phyloP scores from a whole-genome alignment of 2,797 vertebrate genomes.

The Silurus lanzhouensis region DNA sequence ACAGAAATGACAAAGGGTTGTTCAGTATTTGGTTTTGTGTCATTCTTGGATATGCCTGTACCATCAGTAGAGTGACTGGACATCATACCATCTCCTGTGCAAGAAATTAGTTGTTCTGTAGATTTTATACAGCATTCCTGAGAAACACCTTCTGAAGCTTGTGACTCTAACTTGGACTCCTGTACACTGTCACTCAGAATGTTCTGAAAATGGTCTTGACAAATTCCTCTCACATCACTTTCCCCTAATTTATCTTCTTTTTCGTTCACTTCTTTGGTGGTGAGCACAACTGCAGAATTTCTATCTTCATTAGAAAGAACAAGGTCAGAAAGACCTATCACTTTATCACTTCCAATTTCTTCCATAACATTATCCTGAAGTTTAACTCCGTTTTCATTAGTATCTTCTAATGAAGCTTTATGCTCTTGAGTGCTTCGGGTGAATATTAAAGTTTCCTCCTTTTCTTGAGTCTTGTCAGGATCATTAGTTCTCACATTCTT shows the following conservation, averaged over 20 bases:
- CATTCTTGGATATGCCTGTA: conserved; percentile 40
- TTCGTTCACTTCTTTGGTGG: conserved; percentile 47
- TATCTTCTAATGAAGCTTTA: conserved; percentile 23
- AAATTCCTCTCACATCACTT: conserved; percentile 40
- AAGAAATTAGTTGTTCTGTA: conserved; percentile 8
- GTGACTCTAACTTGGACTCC: conserved; percentile 29
- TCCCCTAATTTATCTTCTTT: conserved; percentile 23
- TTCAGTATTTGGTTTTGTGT: conserved; percentile 44
- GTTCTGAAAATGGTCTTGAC: conserved; percentile 35
- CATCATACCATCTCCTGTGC: conserved; percentile 35
- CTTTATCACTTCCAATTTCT: conserved; percentile 24
- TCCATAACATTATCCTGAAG: conserved; percentile 24
- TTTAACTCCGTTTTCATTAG: conserved; percentile 25
- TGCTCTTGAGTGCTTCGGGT: conserved; percentile 6
- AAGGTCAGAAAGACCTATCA: conserved; percentile 36
- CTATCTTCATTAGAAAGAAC: conserved; percentile 37
- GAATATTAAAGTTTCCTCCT: conserved; percentile 15
- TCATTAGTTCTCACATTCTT: conserved; percentile 51
- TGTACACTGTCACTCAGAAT: conserved; percentile 31
- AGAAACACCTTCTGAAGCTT: conserved; percentile 20
- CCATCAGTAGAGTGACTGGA: conserved; percentile 29
- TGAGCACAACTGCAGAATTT: conserved; percentile 35
- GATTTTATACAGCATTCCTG: conserved; percentile 9
- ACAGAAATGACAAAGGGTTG: conserved; percentile 31
- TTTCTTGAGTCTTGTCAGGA: conserved; percentile 26